These are phyloP conservation scores for Scolopax bukidnonensis DNA, from an alignment of 2,797 vertebrate genomes.

Conservation along the genomic window DNA sequence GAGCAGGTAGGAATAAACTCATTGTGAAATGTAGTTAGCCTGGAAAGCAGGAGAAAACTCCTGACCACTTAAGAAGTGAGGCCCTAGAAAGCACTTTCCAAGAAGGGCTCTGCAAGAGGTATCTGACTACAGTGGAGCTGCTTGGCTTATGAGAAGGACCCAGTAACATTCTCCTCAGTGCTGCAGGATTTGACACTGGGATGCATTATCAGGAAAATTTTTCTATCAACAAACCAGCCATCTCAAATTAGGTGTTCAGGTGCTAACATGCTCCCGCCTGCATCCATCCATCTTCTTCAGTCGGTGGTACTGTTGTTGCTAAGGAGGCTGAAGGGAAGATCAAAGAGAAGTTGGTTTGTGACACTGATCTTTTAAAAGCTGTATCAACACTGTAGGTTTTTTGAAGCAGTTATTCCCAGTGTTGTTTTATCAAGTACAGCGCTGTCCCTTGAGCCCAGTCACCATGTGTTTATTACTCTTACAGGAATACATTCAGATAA, in stretches of 20 bases:
- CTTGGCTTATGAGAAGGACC: background rate
- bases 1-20: background rate
- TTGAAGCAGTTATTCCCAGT: background rate
- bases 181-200: background rate
- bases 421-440: background rate
- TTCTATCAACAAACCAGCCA: background rate
- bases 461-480: background rate
- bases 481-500: background rate
- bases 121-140: background rate
- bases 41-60: background rate
- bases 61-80: background rate
- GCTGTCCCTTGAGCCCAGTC: background rate
- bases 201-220: background rate
- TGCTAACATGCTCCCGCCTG: background rate
- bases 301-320: background rate
- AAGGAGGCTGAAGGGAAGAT: background rate
- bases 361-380: background rate
- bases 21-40: background rate
- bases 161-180: background rate
- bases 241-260: accelerated
- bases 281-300: background rate
- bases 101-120: background rate
- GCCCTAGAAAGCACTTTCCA: background rate
- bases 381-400: accelerated
- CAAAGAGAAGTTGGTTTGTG: background rate